A percentile compares a stretch with the other conserved stretches of the same genome.
Conservation (phyloP, 2,888 invertebrate genomes). For the Drosophila multiciliata region DNA sequence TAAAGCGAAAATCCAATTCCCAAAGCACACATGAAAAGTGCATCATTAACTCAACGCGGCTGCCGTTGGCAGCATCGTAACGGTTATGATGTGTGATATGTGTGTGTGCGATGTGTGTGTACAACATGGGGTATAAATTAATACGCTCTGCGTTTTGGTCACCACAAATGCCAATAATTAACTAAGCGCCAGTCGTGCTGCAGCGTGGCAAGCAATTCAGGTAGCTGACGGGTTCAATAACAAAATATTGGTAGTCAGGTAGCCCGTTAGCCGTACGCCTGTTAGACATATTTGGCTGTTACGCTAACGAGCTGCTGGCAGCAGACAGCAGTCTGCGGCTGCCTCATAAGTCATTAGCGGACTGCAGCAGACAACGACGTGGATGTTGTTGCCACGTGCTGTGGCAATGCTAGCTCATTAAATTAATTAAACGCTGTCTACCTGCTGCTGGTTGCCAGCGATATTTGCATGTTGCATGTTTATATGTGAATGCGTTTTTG, state of each 20-base stretch:
- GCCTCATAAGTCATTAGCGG: conserved; percentile 52
- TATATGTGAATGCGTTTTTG: conserved; percentile 32
- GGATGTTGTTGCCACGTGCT: conserved; percentile 15
- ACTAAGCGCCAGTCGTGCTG: conserved; percentile 53
- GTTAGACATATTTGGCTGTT: conserved; percentile 30
- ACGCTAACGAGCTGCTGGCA: conserved; percentile 61
- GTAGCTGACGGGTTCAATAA: conserved; percentile 30
- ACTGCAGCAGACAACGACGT: conserved; percentile 27
- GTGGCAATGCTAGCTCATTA: conserved; percentile 67
- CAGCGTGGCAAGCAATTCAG: conserved; percentile 21
- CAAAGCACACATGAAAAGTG: conserved; percentile 14
- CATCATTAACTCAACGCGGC: conserved; percentile 29
- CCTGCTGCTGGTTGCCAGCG: not conserved
- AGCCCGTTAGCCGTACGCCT: conserved; percentile 12
- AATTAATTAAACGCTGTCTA: conserved; percentile 68
- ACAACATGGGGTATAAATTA: conserved; percentile 60
- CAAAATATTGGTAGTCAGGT: conserved; percentile 34
- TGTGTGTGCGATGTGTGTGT: not conserved
- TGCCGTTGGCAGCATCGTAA: conserved; percentile 47
- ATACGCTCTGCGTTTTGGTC: conserved; percentile 54
- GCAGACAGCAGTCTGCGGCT: not conserved
- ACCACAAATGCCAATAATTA: conserved; percentile 66
- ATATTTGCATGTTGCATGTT: not conserved
- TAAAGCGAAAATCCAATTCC: conserved; percentile 2
- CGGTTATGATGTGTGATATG: conserved; percentile 19